Conservation (phyloP, 2,888 invertebrate genomes). For the Pristionchus exspectatus region DNA sequence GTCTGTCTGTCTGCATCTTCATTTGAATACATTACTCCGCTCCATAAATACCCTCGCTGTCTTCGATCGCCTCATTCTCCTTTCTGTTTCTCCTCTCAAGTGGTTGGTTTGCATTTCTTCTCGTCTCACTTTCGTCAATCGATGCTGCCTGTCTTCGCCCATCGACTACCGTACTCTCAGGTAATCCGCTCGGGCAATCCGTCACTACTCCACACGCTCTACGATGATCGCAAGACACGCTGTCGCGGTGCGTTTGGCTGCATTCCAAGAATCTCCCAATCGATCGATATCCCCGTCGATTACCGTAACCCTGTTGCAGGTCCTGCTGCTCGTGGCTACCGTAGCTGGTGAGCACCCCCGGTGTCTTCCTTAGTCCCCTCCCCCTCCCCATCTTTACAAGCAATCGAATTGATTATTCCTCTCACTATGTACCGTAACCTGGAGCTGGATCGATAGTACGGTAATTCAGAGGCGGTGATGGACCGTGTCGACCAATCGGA, state of each 20-base stretch:
- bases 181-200: not conserved
- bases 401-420: too few relatives aligned
- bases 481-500: not conserved
- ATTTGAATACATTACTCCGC: not conserved
- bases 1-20: not conserved
- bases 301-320: not conserved
- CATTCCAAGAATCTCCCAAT: not conserved
- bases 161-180: not conserved
- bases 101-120: not conserved
- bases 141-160: not conserved
- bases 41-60: not conserved
- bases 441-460: not conserved
- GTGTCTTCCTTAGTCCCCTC: too few relatives aligned
- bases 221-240: not conserved
- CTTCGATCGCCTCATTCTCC: not conserved
- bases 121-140: not conserved
- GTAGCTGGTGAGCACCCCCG: not conserved
- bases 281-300: not conserved
- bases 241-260: not conserved
- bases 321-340: slow-evolving; percentile 8
- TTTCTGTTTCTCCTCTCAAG: not conserved
- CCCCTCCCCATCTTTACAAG: too few relatives aligned
- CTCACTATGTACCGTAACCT: not conserved
- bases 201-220: not conserved
- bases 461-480: not conserved